phyloP scores from a whole-genome alignment of 2,888 invertebrate species.

The Galeopsomyia nigrocyanea region DNA sequence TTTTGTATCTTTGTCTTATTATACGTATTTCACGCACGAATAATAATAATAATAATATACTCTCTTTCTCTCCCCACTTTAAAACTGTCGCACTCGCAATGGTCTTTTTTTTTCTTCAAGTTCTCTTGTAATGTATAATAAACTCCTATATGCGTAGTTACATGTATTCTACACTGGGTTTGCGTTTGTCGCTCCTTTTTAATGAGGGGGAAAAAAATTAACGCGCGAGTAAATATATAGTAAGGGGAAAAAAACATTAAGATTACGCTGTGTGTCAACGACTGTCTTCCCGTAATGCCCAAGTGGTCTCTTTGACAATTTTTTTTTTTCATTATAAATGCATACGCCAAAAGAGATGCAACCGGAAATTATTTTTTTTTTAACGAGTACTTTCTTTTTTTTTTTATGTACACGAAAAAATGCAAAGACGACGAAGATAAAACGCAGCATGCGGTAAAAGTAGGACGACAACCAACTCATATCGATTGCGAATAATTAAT shows the following conservation, averaged over 20 bases:
- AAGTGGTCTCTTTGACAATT: slow-evolving; percentile 44
- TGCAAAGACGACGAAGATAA: slow-evolving; percentile 22
- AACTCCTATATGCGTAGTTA: slow-evolving; percentile 10
- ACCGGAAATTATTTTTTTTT: slow-evolving; percentile 12
- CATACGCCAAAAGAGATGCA: slow-evolving; percentile 33
- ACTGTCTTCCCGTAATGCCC: slow-evolving; percentile 40
- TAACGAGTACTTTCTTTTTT: not conserved
- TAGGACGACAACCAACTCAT: not conserved
- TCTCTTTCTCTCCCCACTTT: slow-evolving; percentile 48
- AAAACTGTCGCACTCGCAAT: slow-evolving; percentile 46
- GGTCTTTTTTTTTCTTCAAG: slow-evolving; percentile 33
- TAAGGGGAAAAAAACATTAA: slow-evolving; percentile 19
- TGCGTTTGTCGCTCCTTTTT: slow-evolving; percentile 8
- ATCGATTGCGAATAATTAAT: slow-evolving; percentile 32
- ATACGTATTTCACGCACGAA: slow-evolving; percentile 52
- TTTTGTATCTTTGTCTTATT: not conserved
- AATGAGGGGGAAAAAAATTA: slow-evolving; percentile 4
- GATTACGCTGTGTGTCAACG: slow-evolving; percentile 19
- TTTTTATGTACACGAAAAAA: slow-evolving; percentile 24
- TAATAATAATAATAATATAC: slow-evolving; percentile 51
- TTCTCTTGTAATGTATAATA: slow-evolving; percentile 17
- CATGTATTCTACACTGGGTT: not conserved
- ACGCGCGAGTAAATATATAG: slow-evolving; percentile 7
- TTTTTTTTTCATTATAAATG: slow-evolving; percentile 33
- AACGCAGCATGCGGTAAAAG: not conserved